Conservation (phyloP, 2,797 vertebrate genomes). For the Podarcis siculus region DNA sequence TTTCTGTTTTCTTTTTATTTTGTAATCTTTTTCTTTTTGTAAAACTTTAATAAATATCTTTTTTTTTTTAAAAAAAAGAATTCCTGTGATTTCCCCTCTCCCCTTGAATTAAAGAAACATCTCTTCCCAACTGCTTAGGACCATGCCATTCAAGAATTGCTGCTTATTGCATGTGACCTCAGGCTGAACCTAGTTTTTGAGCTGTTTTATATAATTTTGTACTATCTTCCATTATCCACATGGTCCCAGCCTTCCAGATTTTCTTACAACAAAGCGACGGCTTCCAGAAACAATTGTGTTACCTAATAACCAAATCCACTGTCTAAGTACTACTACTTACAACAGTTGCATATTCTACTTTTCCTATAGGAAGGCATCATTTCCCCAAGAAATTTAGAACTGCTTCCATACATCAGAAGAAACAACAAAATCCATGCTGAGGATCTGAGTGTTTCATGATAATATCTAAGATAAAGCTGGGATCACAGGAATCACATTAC, state of each 20-base stretch:
- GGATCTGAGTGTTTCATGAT: not conserved
- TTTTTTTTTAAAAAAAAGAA: no score
- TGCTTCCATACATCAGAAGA: not conserved
- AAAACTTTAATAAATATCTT: no score
- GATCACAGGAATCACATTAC: not conserved
- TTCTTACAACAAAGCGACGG: not conserved
- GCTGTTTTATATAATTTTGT: not conserved
- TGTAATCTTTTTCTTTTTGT: no score
- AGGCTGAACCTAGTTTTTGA: not conserved
- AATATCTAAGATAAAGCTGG: not conserved
- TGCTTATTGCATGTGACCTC: not conserved
- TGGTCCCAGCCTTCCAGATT: not conserved
- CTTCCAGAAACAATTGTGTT: not conserved
- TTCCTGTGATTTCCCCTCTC: no score
- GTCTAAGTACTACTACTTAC: not conserved
- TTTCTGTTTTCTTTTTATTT: no score
- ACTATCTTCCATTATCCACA: not conserved
- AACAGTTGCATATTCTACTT: not conserved
- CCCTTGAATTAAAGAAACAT: no score
- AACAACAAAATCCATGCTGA: not conserved
- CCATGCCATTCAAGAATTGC: not conserved
- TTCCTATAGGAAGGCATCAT: not conserved
- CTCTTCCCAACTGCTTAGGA: not conserved
- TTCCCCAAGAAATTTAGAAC: not conserved
- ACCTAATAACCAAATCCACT: not conserved